phyloP scores from a whole-genome alignment of 2,797 vertebrate species.

The Pterois miles region DNA sequence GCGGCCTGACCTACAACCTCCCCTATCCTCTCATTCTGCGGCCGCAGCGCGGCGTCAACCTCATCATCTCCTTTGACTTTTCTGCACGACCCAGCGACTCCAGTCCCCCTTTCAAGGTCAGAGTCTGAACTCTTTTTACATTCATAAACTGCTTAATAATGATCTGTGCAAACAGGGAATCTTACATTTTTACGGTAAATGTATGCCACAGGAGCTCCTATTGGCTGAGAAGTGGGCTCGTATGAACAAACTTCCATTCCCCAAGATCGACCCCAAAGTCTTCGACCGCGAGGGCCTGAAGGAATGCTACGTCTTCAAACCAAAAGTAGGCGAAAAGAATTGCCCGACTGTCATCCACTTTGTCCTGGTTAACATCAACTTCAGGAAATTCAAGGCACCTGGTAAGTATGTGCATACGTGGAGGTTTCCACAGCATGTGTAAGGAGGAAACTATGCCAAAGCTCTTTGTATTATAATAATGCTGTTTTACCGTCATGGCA shows the following conservation, averaged over 20 bases:
- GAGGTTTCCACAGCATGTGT: slow-evolving; percentile 21
- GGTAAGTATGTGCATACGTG: slow-evolving; percentile 77
- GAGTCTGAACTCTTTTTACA: not conserved
- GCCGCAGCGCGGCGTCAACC: slow-evolving; percentile 91
- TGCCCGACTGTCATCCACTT: slow-evolving; percentile 98
- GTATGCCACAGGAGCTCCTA: slow-evolving; percentile 88
- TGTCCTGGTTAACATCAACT: slow-evolving; percentile 96
- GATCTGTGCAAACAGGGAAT: not conserved
- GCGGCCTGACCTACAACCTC: slow-evolving; percentile 96
- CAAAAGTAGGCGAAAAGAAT: slow-evolving; percentile 91
- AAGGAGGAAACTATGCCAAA: slow-evolving; percentile 27
- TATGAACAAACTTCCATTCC: slow-evolving; percentile 98
- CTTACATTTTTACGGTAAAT: slow-evolving; percentile 11
- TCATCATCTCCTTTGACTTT: slow-evolving; percentile 98
- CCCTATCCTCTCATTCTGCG: slow-evolving; percentile 94
- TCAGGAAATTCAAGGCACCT: slow-evolving; percentile 93
- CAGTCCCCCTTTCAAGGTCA: slow-evolving; percentile 97
- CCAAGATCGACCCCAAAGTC: slow-evolving; percentile 96
- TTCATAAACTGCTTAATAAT: not conserved
- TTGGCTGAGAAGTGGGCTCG: slow-evolving; percentile 98
- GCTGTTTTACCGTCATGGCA: slow-evolving; percentile 19
- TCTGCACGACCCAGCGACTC: slow-evolving; percentile 96
- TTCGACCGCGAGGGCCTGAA: slow-evolving; percentile 97
- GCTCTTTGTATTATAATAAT: not conserved
- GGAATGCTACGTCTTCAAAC: slow-evolving; percentile 97